Base-by-base conservation (phyloP, 1,140 invertebrate species). In the Drosophila sproati region DNA sequence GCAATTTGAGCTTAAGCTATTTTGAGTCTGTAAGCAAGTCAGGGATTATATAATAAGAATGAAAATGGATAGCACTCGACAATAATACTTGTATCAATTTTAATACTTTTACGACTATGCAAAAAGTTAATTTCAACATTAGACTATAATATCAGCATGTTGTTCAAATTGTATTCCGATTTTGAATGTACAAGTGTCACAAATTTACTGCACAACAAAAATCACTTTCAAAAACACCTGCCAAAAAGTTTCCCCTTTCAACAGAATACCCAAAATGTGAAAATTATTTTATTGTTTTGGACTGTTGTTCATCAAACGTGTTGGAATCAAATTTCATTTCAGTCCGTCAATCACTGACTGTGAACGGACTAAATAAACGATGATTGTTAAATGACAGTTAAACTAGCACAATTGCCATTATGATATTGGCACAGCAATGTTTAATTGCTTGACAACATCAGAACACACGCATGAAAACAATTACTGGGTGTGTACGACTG, bases 371-470 rank as follows among this genome's bases (percentile, higher is more conserved):
- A 72, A 69, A 79, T 73, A 79, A 61, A 73, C 64, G 64, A 73
- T 73, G 69, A 73, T 69, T 77, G 68, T 60, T n/a, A n/a, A n/a
- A n/a, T n/a, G n/a, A n/a, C 73, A 82, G 67, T 50, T 73, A 76
- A 78, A 81, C 78, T 86, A 77, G 57, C 43, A 50, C 78, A 85
- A 86, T 77, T 80, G 71, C 76, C 73, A 88, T 82, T 88, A 82
- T 74, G 83, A 62, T 66, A 85, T 81, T 86, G 70, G 68, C 55
- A 88, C 76, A 81, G 73, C 20, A 41, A 88, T 87, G 82, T 77
- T 88, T 86, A 87, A 87, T 87, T 87, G 82, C 83, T 88, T 77
- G 76, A 83, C 82, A 87, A 78, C 77, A 82, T 82, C 69, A 72
- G 71, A 87, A 80, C 32, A 67, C 76, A 82, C 64, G 70, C 64